These are phyloP conservation scores for Stenopsyche tienmushanensis DNA, from an alignment of 1,140 invertebrate species.

Conservation along the genomic window DNA sequence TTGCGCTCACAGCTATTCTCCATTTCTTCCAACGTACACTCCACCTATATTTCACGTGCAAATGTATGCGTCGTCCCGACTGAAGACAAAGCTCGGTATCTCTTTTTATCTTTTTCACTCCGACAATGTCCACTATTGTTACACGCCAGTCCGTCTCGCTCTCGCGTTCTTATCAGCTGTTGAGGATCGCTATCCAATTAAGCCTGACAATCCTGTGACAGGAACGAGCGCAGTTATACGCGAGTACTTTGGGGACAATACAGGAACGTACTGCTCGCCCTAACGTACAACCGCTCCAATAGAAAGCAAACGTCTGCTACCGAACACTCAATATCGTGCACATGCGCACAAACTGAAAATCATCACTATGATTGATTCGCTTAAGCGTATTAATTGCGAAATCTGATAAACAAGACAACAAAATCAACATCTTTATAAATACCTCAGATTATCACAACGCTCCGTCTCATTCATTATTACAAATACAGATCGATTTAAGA, in stretches of 20 bases:
- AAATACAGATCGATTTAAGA: too few relatives aligned
- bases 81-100: constrained; percentile 6
- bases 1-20: neutral
- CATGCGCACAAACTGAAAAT: too few relatives aligned
- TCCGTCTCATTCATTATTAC: too few relatives aligned
- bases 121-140: too few relatives aligned
- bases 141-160: constrained; percentile 5
- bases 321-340: neutral
- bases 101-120: constrained; percentile 10
- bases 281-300: constrained; percentile 9
- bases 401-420: too few relatives aligned
- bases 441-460: too few relatives aligned
- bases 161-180: constrained; percentile 26
- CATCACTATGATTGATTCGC: too few relatives aligned
- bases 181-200: constrained; percentile 42
- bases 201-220: constrained; percentile 42
- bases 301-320: too few relatives aligned
- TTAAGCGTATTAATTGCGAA: too few relatives aligned
- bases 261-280: constrained; percentile 9
- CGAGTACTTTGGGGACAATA: constrained; percentile 37
- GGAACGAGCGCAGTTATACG: constrained; percentile 38
- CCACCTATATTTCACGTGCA: too few relatives aligned
- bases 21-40: too few relatives aligned
- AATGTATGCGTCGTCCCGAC: constrained; percentile 16
- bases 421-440: too few relatives aligned